Base-by-base conservation (phyloP, 2,888 invertebrate genomes). In the Sceliomorpha sp. region DNA sequence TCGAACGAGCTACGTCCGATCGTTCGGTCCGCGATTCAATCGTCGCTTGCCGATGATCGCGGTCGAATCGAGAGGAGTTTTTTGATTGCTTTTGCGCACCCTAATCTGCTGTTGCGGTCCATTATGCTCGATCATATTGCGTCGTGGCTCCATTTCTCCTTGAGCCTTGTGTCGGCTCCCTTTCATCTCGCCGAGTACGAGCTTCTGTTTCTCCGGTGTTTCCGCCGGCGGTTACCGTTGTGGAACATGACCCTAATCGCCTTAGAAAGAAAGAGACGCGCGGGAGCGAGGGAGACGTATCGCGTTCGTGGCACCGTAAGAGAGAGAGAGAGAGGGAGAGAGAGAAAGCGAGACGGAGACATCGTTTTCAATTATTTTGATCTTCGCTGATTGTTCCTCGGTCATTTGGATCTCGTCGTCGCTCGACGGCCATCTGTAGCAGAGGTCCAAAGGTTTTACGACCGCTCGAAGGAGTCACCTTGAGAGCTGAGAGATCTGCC, bases 121-220 rank as follows among this genome's bases (percentile, higher is more conserved):
- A 83, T 83, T 81, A 81, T 80, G 77, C 79, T 71, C 76, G 79
- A 83, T 83, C 80, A 78, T 81, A 81, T 82, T 78, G 78, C 81
- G 78, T 79, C 79, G 78, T 73, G 76, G 74, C 73, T 77, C 75
- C 74, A 72, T 76, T 76, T 80, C 78, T 75, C 71, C 75, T 79
- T 77, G 73, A 73, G 70, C 66, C 58, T 59, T 66, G 71, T 74
- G 78, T 75, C 82, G 82, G 83, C 75, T 5, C 5, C 74, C 83
- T 83, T 83, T 83, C 81, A 83, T 83, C 82, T 82, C 68, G 50
- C 73, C 66, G 74, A 80, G 80, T 79, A 73, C 78, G 78, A 82
- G 83, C 83, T 83, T 83, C 83, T 83, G 83, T 83, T 83, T 83
- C 82, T 80, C 76, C 80, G 79, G 81, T 82, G 82, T 83, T 83